These are phyloP conservation scores for Vidua chalybeata DNA, from an alignment of 2,113 vertebrate genomes.

Conservation along the genomic window DNA sequence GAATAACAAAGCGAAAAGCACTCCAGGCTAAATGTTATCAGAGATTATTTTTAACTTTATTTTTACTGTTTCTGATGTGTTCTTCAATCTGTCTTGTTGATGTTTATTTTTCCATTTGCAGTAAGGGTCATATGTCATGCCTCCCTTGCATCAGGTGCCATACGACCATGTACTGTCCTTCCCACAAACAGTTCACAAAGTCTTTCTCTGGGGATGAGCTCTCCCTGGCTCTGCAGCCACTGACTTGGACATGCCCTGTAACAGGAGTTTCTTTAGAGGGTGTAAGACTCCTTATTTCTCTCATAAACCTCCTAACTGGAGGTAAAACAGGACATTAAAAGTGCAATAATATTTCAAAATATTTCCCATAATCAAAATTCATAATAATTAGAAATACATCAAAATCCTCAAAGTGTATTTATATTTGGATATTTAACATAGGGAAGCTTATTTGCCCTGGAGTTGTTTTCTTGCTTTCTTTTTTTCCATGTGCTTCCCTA, in stretches of 20 bases:
- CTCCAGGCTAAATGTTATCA: constrained; percentile 52
- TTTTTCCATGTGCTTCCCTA: neutral
- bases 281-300: neutral
- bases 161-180: neutral
- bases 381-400: neutral
- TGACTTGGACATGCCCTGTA: neutral
- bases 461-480: neutral
- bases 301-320: neutral
- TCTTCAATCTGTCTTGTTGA: constrained; percentile 65
- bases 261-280: neutral
- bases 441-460: neutral
- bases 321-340: neutral
- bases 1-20: constrained; percentile 49
- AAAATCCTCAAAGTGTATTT: neutral
- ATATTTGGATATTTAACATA: neutral
- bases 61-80: constrained; percentile 65
- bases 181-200: neutral
- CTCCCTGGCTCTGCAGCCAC: neutral
- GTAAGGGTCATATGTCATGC: constrained; percentile 52
- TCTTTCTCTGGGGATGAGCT: neutral
- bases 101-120: constrained; percentile 37
- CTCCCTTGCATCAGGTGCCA: constrained; percentile 50
- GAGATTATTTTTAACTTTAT: constrained; percentile 48
- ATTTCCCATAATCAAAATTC: neutral
- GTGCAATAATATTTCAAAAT: neutral